phyloP scores from a whole-genome alignment of 92 coral and sea anemone species.

The Epizoanthus rinbou region DNA sequence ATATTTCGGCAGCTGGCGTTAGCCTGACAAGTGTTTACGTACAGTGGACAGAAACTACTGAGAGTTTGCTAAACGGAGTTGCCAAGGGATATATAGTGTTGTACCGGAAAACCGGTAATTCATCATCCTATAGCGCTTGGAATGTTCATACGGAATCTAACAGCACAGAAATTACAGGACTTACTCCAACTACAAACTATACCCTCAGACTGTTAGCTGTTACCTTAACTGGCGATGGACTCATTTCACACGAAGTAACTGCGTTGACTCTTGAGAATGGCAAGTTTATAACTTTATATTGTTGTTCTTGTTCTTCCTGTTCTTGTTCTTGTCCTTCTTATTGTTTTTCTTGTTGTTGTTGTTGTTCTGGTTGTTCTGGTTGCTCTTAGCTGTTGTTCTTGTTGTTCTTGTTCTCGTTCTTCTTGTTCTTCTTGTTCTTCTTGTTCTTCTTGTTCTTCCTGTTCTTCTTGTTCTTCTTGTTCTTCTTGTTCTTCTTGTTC shows the following conservation, averaged over 20 bases:
- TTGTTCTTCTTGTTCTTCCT: too few species aligned
- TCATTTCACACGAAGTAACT: constrained; percentile 33
- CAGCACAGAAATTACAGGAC: constrained; percentile 23
- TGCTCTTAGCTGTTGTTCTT: too few species aligned
- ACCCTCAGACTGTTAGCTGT: constrained; percentile 52
- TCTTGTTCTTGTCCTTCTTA: too few species aligned
- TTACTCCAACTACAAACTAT: constrained; percentile 48
- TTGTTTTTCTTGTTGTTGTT: too few species aligned
- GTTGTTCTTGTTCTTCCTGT: too few species aligned
- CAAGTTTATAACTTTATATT: not conserved
- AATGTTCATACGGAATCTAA: constrained; percentile 29
- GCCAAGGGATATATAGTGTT: constrained; percentile 56
- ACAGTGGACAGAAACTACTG: constrained; percentile 27
- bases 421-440: too few species aligned
- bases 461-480: too few species aligned
- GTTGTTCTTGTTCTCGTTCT: too few species aligned
- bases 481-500: too few species aligned
- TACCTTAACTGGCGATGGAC: constrained; percentile 62
- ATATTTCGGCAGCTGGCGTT: not conserved
- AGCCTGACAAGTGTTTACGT: constrained; percentile 33
- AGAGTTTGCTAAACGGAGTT: constrained; percentile 19
- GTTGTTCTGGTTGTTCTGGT: too few species aligned
- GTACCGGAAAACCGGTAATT: constrained; percentile 31
- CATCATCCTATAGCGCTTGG: constrained; percentile 4
- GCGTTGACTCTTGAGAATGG: constrained; percentile 46